Evolutionary conservation across 2,888 invertebrate species (phyloP), one percentile per base, ranked within the genome.

Genomic region (Agonopterix subpropinquella): DNA sequence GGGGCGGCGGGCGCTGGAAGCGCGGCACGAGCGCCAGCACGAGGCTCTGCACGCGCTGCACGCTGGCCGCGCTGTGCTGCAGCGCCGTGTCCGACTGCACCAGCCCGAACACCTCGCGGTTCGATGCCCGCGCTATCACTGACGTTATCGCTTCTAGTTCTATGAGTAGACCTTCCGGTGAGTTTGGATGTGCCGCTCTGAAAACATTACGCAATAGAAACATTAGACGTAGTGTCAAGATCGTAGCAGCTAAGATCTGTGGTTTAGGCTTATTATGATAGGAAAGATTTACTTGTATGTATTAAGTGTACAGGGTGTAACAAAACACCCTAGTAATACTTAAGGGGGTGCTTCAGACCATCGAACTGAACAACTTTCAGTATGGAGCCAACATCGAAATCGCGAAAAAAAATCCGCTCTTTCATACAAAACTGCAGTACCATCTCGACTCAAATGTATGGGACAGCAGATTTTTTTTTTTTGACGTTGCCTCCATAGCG

Each of bases 101-200:
- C 58, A 70, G 61, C 42, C 75, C 80, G 70, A 71, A 66, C 63
- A 80, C 78, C 48, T 79, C 86, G 58, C 77, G 89, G 74, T 90
- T 90, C 10, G 94, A 91, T 2, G 93, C 92, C 54, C 94, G 90
- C 0, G 93, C 91, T 53, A 95, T 90, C 15, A 95, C 91, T 0
- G 92, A 92, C 0, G 96, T 96, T 2, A 96, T 85, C 10, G 93
- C 90, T 4, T 95, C 92, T 43, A 96, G 85, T 74, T 97, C 96
- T 56, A 92, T 89, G 35, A 97, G 80, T 18, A 93, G 90, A 0
- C 92, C 90, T 1, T 90, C 67, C 1, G 93, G 91, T 7, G 94
- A 90, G 48, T 89, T 90, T 0, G 94, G 93, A 57, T 86, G 82
- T 2, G 78, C 83, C 39, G 85, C 80, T 53, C 87, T 87, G 62